These are phyloP conservation scores for Laticauda colubrina DNA, from an alignment of 2,113 vertebrate genomes.

Conservation along the genomic window DNA sequence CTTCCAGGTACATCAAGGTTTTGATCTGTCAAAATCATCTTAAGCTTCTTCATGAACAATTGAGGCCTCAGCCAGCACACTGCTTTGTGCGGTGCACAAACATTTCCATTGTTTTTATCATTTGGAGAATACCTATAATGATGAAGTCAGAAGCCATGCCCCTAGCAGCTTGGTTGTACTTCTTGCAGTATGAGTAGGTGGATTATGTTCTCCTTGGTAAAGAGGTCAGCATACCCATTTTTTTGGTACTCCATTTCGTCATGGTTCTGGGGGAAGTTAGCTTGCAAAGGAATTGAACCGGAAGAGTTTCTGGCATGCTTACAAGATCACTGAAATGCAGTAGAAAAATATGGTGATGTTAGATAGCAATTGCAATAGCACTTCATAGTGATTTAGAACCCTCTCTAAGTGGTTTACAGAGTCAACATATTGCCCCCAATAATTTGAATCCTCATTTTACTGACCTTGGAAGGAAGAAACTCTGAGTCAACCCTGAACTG, in stretches of 20 bases:
- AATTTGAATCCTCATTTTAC: neutral
- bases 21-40: neutral
- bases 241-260: neutral
- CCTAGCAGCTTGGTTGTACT: neutral
- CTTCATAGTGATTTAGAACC: neutral
- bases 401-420: neutral
- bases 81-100: neutral
- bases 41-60: neutral
- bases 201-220: neutral
- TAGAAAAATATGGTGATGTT: neutral
- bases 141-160: neutral
- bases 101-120: neutral
- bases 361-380: neutral
- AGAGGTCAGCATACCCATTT: neutral
- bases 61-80: neutral
- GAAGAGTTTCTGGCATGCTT: neutral
- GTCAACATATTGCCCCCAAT: neutral
- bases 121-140: neutral
- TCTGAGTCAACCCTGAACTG: neutral
- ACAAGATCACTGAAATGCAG: neutral
- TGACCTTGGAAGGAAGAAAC: neutral
- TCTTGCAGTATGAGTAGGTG: neutral
- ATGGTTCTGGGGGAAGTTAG: neutral
- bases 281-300: neutral
- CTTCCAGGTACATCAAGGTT: neutral